Evolutionary conservation across 2,888 invertebrate species (phyloP), one percentile per base, ranked within the genome.

Genomic region (Dromius quadrimaculatus): DNA sequence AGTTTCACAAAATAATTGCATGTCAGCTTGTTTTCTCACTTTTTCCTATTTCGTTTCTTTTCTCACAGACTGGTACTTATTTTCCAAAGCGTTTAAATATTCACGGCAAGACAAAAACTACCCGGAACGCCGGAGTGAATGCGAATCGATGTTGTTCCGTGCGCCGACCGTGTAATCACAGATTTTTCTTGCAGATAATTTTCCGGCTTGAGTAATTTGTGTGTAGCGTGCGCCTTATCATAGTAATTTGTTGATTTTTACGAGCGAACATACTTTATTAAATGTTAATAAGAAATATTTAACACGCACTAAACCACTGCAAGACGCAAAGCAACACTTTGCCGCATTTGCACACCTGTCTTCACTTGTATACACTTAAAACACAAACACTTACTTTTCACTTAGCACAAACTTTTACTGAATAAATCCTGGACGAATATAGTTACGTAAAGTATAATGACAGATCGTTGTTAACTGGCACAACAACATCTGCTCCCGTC

Each of bases 231-330:
- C 45, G 9, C 19, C 43, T 23, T 63, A 63, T 63, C 63, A 43
- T 28, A 43, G 41, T 63, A 63, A 63, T 63, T 63, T 63, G 63
- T 63, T 63, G 63, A 63, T 63, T 63, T 63, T 63, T 63, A 63
- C 63, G 41, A 63, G 38, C 61, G 61, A 61, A n/a, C 63, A 63
- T 45, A 43, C 63, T 63, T 41, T 63, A 63, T 63, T 63, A 63
- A 63, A 63, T 43, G 32, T 45, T 63, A 63, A 61, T 61, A 38
- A 20, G 63, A 43, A 45, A 63, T 61, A 61, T 61, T 61, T 63
- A 63, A 63, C 63, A 63, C 63, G 45, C 41, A 28, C 57, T 11
- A 13, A 47, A 13, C 22, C 50, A 50, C 28, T 50, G 28, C 23
- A 22, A 32, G 15, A 17, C 15, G 43, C 36, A 36, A 32, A 32